Conservation (phyloP, 2,888 invertebrate species). For the Enchytraeus crypticus region DNA sequence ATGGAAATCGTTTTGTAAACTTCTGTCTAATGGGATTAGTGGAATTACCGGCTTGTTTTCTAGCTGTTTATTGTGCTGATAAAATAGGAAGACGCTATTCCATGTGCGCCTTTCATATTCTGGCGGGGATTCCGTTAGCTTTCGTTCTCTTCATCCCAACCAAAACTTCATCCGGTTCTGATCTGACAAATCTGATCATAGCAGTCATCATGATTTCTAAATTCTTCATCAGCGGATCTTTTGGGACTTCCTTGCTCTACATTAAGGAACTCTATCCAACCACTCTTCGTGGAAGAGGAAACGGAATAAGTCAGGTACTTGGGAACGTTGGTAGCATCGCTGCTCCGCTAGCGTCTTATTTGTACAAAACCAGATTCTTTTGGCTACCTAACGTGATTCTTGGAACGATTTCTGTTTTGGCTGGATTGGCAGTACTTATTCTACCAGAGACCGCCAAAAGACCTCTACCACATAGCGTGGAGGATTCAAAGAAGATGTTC, state of each 20-base stretch:
- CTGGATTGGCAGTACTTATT: conserved; percentile 7
- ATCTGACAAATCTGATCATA: conserved; percentile 5
- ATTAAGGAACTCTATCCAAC: conserved; percentile 21
- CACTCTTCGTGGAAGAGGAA: conserved; percentile 6
- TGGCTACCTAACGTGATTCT: conserved; percentile 19
- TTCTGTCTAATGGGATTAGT: conserved; percentile 33
- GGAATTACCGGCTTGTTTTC: conserved; percentile 30
- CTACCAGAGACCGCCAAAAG: conserved; percentile 18
- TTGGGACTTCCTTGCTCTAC: conserved; percentile 19
- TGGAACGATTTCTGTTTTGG: conserved; percentile 8
- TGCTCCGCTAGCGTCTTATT: conserved; percentile 10
- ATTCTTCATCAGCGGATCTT: conserved; percentile 16
- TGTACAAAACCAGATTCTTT: conserved; percentile 4
- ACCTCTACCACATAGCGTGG: conserved; percentile 18
- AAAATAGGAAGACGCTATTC: conserved; percentile 16
- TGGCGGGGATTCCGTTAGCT: conserved; percentile 11
- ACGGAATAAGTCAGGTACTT: conserved; percentile 8
- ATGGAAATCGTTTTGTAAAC: conserved; percentile 36
- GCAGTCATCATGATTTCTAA: conserved; percentile 15
- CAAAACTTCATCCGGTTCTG: conserved; percentile 6
- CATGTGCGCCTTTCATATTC: conserved; percentile 11
- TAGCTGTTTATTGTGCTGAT: conserved; percentile 4
- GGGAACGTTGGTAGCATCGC: conserved; percentile 6
- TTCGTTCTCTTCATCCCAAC: conserved; percentile 8
- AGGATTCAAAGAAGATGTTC: conserved; percentile 9